A percentile compares a stretch with the other conserved stretches of the same genome.
Conservation (phyloP, 2,888 invertebrate species). For the Venusia cambrica region DNA sequence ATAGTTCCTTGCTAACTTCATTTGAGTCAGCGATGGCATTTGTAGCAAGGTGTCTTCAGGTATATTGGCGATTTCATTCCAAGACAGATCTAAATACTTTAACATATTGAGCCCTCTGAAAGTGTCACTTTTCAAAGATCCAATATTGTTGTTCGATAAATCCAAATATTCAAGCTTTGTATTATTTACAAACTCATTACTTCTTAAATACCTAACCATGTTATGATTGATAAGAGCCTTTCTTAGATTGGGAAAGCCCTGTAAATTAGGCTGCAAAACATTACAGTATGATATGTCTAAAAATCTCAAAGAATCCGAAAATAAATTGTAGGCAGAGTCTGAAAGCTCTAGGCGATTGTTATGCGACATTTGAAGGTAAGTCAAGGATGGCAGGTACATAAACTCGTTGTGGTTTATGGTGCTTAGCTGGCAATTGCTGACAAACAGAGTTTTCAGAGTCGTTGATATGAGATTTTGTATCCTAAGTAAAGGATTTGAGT, state of each 20-base stretch:
- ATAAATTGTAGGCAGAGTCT: constrained; percentile 56
- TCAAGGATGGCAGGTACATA: constrained; percentile 79
- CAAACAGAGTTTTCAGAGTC: constrained; percentile 75
- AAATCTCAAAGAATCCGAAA: constrained; percentile 74
- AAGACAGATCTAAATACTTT: constrained; percentile 84
- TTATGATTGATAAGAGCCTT: constrained; percentile 83
- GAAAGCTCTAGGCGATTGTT: constrained; percentile 81
- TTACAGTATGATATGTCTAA: constrained; percentile 84
- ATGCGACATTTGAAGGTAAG: constrained; percentile 81
- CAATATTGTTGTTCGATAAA: constrained; percentile 84
- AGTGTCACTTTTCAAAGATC: constrained; percentile 79
- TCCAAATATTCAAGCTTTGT: constrained; percentile 82
- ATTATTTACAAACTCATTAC: constrained; percentile 83
- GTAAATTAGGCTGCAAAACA: constrained; percentile 80
- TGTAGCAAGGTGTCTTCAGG: constrained; percentile 81
- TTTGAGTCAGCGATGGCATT: constrained; percentile 79
- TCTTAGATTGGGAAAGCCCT: constrained; percentile 82
- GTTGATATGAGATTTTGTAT: constrained; percentile 72
- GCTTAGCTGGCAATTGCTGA: constrained; percentile 80
- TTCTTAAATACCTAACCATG: constrained; percentile 79
- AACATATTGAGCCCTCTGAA: constrained; percentile 82
- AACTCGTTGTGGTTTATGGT: constrained; percentile 77
- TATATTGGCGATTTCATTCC: constrained; percentile 83
- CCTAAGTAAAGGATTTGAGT: constrained; percentile 72
- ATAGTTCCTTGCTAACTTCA: constrained; percentile 85